These are phyloP conservation scores for Subanguina moxae DNA, from an alignment of 1,140 invertebrate genomes.

Conservation along the genomic window DNA sequence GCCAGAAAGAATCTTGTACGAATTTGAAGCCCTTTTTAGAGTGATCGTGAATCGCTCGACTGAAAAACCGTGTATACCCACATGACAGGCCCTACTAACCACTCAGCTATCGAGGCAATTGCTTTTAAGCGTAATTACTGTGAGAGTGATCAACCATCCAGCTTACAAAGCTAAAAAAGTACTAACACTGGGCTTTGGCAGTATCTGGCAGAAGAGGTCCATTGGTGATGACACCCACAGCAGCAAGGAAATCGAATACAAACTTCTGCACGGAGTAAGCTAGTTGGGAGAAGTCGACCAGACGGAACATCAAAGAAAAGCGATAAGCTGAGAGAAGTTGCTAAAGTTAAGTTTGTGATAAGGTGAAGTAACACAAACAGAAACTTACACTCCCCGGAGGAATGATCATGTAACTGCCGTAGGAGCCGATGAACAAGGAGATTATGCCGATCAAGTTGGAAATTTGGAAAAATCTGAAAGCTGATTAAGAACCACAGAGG, in stretches of 20 bases:
- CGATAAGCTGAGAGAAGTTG: constrained; percentile 19
- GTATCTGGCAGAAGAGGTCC: constrained; percentile 33
- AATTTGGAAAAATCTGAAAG: constrained; percentile 46
- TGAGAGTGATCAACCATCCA: no score
- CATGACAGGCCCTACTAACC: no score
- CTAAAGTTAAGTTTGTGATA: not conserved
- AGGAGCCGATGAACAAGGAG: constrained; percentile 54
- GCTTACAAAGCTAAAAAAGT: no score
- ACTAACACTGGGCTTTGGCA: constrained; percentile 52
- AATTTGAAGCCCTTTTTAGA: no score
- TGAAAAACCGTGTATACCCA: no score
- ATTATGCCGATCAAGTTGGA: constrained; percentile 52
- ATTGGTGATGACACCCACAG: constrained; percentile 37
- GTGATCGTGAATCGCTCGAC: no score
- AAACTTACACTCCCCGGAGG: constrained; percentile 37
- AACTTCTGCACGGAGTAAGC: constrained; percentile 54
- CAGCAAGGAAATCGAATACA: constrained; percentile 50
- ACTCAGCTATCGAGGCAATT: no score
- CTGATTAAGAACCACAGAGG: no score
- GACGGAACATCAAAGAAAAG: constrained; percentile 48
- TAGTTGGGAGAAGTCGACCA: constrained; percentile 51
- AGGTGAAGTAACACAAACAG: not conserved
- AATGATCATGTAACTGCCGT: constrained; percentile 53
- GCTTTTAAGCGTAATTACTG: no score
- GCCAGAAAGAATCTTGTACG: no score